phyloP scores from a whole-genome alignment of 64 coral and sea anemone genomes.

The Stichodactyla mertensii region DNA sequence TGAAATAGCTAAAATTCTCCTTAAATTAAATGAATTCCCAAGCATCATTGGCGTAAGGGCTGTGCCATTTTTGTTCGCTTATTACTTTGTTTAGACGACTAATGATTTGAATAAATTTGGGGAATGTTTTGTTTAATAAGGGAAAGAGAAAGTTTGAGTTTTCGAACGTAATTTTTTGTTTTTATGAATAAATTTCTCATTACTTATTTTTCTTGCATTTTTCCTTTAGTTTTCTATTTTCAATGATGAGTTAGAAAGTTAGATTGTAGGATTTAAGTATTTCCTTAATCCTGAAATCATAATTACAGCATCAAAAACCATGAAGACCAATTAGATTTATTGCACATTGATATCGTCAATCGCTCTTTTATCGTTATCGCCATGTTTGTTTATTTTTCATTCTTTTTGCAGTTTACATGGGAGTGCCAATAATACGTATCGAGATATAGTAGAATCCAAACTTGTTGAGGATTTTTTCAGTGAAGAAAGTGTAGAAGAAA shows the following conservation, averaged over 20 bases:
- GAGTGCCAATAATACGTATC: not conserved
- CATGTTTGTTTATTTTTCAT: not conserved
- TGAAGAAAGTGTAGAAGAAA: not conserved
- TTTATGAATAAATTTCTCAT: no score
- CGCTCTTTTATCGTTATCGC: not conserved
- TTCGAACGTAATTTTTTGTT: no score
- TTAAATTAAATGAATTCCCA: not conserved
- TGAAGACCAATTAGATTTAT: not conserved
- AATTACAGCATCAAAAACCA: not conserved
- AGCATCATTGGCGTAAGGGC: not conserved
- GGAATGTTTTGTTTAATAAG: no score
- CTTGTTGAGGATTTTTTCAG: constrained; percentile 41
- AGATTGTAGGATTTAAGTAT: no score
- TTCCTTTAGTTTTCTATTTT: no score
- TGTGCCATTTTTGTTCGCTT: no score
- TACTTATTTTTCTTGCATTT: no score
- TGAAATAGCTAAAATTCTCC: not conserved
- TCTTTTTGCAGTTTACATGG: constrained; percentile 2
- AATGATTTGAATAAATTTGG: no score
- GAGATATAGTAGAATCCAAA: not conserved
- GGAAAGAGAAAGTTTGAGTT: no score
- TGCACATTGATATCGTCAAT: not conserved
- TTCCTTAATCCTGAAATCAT: no score
- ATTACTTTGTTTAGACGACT: no score
- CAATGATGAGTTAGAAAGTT: no score